phyloP scores from a whole-genome alignment of 2,888 invertebrate species.

The Eugnorisma glareosa region DNA sequence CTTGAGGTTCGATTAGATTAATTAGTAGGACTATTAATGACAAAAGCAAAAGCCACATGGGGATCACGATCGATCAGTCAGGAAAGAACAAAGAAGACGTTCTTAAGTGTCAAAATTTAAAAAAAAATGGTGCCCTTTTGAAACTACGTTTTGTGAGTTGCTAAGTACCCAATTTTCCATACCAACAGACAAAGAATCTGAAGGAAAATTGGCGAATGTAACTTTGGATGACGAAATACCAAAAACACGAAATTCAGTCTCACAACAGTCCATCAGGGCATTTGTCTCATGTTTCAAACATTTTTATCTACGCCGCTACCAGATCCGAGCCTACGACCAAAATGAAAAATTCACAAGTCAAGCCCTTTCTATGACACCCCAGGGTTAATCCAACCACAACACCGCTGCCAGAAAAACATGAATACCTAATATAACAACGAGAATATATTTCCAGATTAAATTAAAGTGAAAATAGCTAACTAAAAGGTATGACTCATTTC shows the following conservation, averaged over 20 bases:
- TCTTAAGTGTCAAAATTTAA: too few relatives aligned
- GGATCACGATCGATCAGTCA: not conserved
- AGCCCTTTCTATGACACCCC: slow-evolving; percentile 56
- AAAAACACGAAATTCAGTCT: not conserved
- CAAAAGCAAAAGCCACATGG: not conserved
- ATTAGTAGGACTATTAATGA: not conserved
- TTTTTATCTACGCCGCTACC: slow-evolving; percentile 32
- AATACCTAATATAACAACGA: slow-evolving; percentile 54
- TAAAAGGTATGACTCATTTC: slow-evolving; percentile 42
- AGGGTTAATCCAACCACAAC: slow-evolving; percentile 44
- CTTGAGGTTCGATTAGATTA: not conserved
- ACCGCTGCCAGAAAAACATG: slow-evolving; percentile 41
- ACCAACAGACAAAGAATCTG: not conserved
- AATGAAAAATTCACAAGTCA: slow-evolving; percentile 63
- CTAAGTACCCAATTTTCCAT: too few relatives aligned
- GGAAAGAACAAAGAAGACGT: not conserved
- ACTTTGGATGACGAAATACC: not conserved
- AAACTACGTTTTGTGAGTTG: too few relatives aligned
- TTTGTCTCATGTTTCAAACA: slow-evolving; percentile 35
- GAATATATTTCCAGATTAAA: slow-evolving; percentile 46
- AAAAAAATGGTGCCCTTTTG: too few relatives aligned
- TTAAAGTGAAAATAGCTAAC: slow-evolving; percentile 47
- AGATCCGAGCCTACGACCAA: slow-evolving; percentile 36
- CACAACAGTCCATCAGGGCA: slow-evolving; percentile 6
- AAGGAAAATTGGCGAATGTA: not conserved